Evolutionary conservation across 2,113 vertebrate species (phyloP).

Genomic region (Orycteropus afer): DNA sequence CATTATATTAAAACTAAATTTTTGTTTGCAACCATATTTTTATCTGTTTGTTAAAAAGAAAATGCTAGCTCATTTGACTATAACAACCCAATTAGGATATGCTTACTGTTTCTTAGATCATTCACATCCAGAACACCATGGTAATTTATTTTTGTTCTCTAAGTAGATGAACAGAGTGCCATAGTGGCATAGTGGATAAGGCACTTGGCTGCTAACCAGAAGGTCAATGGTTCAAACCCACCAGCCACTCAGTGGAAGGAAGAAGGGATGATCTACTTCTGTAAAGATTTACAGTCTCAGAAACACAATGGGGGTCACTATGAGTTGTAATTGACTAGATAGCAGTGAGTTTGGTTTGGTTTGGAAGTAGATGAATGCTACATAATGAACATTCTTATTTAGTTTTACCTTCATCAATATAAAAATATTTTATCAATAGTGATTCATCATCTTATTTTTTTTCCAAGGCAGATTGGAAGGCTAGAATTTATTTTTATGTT

Average conservation of each 20-base stretch:
- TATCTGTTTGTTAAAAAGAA: conserved; percentile 2
- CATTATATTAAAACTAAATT: background rate
- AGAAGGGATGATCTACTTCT: too few species aligned
- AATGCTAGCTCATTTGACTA: background rate
- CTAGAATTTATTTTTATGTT: background rate
- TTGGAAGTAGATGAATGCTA: background rate
- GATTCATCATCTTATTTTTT: background rate
- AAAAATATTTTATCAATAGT: background rate
- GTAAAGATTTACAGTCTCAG: too few species aligned
- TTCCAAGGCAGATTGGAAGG: background rate
- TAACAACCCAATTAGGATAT: background rate
- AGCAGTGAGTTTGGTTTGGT: too few species aligned
- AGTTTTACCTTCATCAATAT: background rate
- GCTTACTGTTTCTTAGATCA: conserved; percentile 6
- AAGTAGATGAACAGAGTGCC: too few species aligned
- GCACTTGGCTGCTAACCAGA: too few species aligned
- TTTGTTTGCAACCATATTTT: background rate
- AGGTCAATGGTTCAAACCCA: too few species aligned
- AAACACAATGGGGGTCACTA: too few species aligned
- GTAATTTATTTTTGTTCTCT: background rate
- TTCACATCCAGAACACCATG: background rate
- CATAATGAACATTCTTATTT: conserved; percentile 24
- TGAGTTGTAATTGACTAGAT: too few species aligned
- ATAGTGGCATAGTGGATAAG: too few species aligned
- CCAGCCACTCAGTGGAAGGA: too few species aligned